These are phyloP conservation scores for Callipepla squamata DNA, from an alignment of 2,113 vertebrate genomes.

Conservation along the genomic window DNA sequence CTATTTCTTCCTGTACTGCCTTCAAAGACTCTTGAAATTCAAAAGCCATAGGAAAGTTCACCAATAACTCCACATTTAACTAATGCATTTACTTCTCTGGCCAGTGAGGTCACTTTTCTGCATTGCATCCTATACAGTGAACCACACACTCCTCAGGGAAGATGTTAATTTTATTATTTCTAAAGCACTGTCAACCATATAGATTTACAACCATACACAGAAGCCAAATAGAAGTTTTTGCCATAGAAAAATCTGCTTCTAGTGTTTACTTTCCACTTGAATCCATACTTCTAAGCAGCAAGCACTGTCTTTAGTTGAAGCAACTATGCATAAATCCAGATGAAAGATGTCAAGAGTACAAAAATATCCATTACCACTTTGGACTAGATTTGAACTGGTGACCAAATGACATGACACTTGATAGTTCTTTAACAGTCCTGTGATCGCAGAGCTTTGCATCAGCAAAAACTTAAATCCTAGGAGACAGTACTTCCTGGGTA, in stretches of 20 bases:
- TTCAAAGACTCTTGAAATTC: neutral
- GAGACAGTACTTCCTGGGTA: neutral
- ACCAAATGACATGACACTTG: neutral
- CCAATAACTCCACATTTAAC: neutral
- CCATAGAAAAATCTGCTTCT: neutral
- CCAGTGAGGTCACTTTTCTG: neutral
- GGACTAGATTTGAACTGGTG: neutral
- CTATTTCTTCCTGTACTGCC: neutral
- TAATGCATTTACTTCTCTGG: neutral
- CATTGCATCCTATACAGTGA: neutral
- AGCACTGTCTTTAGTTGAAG: neutral
- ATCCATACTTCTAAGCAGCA: neutral
- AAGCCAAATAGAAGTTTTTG: neutral
- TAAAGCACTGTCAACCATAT: neutral
- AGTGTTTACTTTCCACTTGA: neutral
- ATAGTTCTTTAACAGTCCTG: neutral
- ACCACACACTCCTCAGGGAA: neutral
- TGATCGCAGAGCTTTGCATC: neutral
- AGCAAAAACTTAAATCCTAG: constrained; percentile 11
- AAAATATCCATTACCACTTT: neutral
- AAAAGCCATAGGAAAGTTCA: neutral
- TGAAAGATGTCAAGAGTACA: neutral
- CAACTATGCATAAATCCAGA: neutral
- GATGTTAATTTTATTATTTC: neutral
- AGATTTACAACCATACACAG: neutral